Percentiles rank a stretch among this genome's conserved stretches.
phyloP scores from a whole-genome alignment of 23 tunicate genomes.

The Trididemnum clinides region DNA sequence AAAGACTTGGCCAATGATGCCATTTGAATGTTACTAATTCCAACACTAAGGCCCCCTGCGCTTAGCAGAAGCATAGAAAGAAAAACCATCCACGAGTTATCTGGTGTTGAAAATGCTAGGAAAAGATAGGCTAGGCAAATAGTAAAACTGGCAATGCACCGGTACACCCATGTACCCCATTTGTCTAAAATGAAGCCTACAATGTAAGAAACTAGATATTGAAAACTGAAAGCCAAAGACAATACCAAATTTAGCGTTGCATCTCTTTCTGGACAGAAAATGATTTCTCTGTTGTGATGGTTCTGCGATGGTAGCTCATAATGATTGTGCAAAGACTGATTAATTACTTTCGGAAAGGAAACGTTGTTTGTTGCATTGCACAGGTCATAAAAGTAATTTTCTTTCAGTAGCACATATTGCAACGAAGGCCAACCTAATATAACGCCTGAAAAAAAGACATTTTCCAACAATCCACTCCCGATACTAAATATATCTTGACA shows the following conservation, averaged over 20 bases:
- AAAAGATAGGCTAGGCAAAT: neutral
- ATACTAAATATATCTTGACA: neutral
- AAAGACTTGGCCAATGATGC: neutral
- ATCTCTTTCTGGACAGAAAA: neutral
- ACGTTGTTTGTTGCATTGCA: neutral
- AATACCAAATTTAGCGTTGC: neutral
- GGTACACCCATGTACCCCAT: slow-evolving; percentile 3
- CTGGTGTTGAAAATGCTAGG: neutral
- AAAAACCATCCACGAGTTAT: slow-evolving; percentile 1
- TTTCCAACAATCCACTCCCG: neutral
- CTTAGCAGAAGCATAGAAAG: neutral
- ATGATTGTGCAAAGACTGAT: neutral
- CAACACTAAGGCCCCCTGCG: neutral
- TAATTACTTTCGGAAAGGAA: neutral
- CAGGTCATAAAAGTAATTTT: neutral
- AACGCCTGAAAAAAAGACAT: neutral
- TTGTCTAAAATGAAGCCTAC: slow-evolving; percentile 7
- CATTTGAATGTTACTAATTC: slow-evolving; percentile 3
- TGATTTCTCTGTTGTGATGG: neutral
- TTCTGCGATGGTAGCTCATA: neutral
- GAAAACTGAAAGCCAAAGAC: neutral
- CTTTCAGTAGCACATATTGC: slow-evolving; percentile 7
- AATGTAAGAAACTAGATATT: neutral
- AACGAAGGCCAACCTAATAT: slow-evolving; percentile 28
- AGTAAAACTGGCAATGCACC: neutral